These are phyloP conservation scores for Sycophila sp. DNA, from an alignment of 1,140 invertebrate species.

Conservation along the genomic window DNA sequence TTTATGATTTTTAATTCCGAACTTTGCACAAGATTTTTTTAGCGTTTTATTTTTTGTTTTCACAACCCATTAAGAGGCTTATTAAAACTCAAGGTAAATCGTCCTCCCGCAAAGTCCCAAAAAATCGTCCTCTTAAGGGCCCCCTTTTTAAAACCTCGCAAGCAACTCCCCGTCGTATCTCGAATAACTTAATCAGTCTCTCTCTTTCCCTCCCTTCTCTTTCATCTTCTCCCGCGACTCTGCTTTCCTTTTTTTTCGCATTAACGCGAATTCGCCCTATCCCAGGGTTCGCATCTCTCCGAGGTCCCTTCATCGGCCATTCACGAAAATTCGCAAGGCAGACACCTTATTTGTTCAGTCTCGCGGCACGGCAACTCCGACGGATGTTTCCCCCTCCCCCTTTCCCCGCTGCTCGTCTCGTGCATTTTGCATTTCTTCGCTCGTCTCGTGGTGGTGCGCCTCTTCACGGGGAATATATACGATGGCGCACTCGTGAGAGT, in stretches of 20 bases:
- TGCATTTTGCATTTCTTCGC: constrained; percentile 43
- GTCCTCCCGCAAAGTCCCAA: neutral
- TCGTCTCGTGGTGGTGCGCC: neutral
- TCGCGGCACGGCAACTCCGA: constrained; percentile 6
- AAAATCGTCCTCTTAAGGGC: neutral
- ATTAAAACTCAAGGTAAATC: too few relatives aligned
- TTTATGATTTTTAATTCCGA: too few relatives aligned
- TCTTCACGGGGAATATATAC: neutral
- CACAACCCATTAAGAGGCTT: too few relatives aligned
- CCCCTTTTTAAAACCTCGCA: too few relatives aligned
- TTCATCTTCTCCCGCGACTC: neutral
- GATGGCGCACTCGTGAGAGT: neutral
- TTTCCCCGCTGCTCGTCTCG: too few relatives aligned
- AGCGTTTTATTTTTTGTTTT: too few relatives aligned
- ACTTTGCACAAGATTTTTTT: too few relatives aligned
- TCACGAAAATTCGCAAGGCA: constrained; percentile 41
- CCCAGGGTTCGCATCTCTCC: neutral
- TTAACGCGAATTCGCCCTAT: constrained; percentile 5
- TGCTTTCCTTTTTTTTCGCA: neutral
- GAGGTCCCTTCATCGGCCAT: constrained; percentile 28
- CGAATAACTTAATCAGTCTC: constrained; percentile 23
- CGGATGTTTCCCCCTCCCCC: constrained; percentile 31
- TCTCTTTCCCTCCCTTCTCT: neutral
- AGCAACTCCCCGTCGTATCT: neutral
- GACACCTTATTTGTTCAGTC: constrained; percentile 43